phyloP scores from a whole-genome alignment of 2,113 vertebrate species.

The Kobus ellipsiprymnus region DNA sequence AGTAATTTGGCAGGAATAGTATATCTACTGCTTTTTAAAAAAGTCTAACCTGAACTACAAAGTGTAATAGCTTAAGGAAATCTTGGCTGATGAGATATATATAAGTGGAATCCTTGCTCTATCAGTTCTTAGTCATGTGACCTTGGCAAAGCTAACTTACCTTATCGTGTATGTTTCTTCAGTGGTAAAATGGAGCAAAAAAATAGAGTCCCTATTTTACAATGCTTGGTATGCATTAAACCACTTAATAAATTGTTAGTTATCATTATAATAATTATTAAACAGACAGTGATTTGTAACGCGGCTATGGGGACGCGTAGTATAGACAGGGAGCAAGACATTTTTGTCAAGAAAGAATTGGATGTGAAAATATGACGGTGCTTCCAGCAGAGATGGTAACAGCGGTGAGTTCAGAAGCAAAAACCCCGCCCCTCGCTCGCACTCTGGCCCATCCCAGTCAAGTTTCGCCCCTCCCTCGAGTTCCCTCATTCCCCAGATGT shows the following conservation, averaged over 20 bases:
- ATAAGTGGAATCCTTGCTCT: neutral
- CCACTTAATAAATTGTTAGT: neutral
- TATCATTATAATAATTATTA: neutral
- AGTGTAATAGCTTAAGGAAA: neutral
- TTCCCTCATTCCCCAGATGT: neutral
- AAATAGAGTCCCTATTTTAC: neutral
- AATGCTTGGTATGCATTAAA: neutral
- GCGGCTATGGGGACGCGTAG: neutral
- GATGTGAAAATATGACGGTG: neutral
- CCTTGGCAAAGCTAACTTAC: neutral
- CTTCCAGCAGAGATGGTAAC: rapidly evolving
- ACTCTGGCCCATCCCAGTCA: neutral
- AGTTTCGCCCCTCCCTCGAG: neutral
- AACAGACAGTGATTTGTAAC: neutral
- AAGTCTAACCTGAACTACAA: neutral
- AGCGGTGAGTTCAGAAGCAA: rapidly evolving
- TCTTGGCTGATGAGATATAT: neutral
- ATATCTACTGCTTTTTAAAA: neutral
- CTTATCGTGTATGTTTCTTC: neutral
- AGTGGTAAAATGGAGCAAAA: neutral
- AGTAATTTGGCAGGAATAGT: neutral
- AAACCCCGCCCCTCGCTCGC: neutral
- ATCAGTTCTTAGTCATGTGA: neutral
- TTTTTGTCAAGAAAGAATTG: neutral
- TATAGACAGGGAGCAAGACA: neutral